Evolutionary conservation across 2,888 invertebrate genomes (phyloP).

Genomic region (Synergus gifuensis): DNA sequence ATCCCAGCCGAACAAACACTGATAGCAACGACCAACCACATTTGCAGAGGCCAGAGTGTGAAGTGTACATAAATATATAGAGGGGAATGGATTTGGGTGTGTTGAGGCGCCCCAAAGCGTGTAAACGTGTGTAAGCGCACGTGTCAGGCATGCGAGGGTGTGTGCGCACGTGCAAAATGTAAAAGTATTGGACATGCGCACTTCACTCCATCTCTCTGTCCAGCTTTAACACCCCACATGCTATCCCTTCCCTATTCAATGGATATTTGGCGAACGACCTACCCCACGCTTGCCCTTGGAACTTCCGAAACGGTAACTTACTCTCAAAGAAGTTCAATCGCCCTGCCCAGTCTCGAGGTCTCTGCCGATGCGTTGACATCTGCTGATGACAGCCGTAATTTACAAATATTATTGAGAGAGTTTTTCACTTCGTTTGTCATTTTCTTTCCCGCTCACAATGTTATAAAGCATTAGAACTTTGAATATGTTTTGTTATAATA

Average conservation of each 20-base stretch:
- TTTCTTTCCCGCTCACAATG: no score
- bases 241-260: slow-evolving; percentile 11
- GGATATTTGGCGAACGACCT: slow-evolving; percentile 25
- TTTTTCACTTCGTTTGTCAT: no score
- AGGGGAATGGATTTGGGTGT: neutral
- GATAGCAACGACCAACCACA: slow-evolving; percentile 27
- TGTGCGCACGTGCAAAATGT: slow-evolving; percentile 26
- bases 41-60: neutral
- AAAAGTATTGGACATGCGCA: neutral
- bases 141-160: slow-evolving; percentile 1
- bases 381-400: neutral
- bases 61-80: slow-evolving; percentile 5
- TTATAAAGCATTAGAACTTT: no score
- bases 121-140: slow-evolving; percentile 40
- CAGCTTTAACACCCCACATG: slow-evolving; percentile 7
- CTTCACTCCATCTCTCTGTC: neutral
- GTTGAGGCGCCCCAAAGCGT: slow-evolving; percentile 20
- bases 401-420: neutral
- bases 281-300: slow-evolving; percentile 33
- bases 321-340: slow-evolving; percentile 24
- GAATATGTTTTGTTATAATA: no score
- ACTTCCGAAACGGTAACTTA: neutral
- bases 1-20: slow-evolving; percentile 56
- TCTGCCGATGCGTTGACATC: neutral
- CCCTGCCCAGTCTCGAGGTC: neutral